These are phyloP conservation scores for Molothrus aeneus DNA, from an alignment of 2,797 vertebrate species.

Conservation along the genomic window DNA sequence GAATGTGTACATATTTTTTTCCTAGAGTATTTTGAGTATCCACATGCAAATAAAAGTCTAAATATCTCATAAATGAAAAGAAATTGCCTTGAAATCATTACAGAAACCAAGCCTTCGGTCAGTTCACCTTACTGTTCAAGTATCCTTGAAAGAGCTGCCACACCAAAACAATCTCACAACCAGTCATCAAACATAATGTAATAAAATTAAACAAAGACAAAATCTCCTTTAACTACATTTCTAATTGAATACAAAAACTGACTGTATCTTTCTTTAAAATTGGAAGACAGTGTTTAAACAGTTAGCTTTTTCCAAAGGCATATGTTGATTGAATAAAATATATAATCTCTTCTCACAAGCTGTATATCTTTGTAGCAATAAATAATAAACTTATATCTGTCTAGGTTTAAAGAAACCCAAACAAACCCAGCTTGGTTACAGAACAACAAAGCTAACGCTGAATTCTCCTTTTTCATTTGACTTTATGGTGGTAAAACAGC, in stretches of 20 bases:
- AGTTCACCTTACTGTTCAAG: neutral
- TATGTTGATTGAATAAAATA: constrained; percentile 15
- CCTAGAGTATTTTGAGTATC: neutral
- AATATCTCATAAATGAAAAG: neutral
- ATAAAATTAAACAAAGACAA: neutral
- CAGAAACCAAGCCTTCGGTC: neutral
- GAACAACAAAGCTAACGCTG: neutral
- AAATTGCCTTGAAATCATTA: neutral
- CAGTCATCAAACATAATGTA: neutral
- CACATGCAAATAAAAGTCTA: neutral
- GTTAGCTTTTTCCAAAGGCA: neutral
- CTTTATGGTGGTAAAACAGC: neutral
- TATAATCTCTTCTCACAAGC: neutral
- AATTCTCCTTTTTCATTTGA: neutral
- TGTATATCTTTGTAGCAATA: neutral
- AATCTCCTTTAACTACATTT: neutral
- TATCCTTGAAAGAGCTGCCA: neutral
- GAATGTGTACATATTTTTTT: neutral
- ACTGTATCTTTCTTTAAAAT: neutral
- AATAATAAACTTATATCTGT: neutral
- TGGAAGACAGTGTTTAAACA: neutral
- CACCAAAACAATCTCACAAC: neutral
- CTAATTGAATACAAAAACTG: neutral
- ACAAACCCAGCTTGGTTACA: neutral
- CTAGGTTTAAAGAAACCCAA: neutral